phyloP scores from a whole-genome alignment of 2,797 vertebrate species.

The Takifugu ocellatus region DNA sequence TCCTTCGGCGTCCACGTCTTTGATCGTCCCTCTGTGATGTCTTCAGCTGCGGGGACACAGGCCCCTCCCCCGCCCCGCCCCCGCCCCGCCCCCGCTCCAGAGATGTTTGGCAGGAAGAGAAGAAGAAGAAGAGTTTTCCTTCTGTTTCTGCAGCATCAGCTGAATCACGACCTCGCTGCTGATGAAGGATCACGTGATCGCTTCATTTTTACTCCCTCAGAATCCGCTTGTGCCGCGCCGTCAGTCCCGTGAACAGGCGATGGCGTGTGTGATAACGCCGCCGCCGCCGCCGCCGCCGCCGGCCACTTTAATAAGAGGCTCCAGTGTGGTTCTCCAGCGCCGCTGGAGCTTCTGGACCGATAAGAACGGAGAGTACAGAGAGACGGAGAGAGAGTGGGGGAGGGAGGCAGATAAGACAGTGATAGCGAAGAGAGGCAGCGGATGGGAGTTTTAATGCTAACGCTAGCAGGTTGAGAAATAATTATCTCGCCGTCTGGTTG shows the following conservation, averaged over 20 bases:
- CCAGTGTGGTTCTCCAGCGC: neutral
- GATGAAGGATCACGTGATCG: neutral
- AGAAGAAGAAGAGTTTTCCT: neutral
- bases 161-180: neutral
- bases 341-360: slow-evolving; percentile 58
- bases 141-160: slow-evolving; percentile 6
- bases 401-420: slow-evolving; percentile 2
- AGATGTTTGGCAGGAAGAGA: no score
- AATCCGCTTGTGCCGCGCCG: neutral
- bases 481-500: slow-evolving; percentile 71
- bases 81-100: no score
- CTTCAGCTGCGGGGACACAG: no score
- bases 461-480: slow-evolving; percentile 78
- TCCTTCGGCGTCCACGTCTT: no score
- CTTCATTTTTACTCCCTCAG: slow-evolving; percentile 3
- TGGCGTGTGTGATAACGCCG: slow-evolving; percentile 41
- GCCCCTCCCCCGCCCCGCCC: no score
- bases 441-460: slow-evolving; percentile 71
- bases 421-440: slow-evolving; percentile 3
- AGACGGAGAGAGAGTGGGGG: slow-evolving; percentile 14
- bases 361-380: slow-evolving; percentile 35
- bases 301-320: slow-evolving; percentile 55
- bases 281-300: slow-evolving; percentile 12
- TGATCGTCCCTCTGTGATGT: no score
- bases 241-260: slow-evolving; percentile 29